Conservation (phyloP, 2,888 invertebrate species). For the Hyposoter dolosus region DNA sequence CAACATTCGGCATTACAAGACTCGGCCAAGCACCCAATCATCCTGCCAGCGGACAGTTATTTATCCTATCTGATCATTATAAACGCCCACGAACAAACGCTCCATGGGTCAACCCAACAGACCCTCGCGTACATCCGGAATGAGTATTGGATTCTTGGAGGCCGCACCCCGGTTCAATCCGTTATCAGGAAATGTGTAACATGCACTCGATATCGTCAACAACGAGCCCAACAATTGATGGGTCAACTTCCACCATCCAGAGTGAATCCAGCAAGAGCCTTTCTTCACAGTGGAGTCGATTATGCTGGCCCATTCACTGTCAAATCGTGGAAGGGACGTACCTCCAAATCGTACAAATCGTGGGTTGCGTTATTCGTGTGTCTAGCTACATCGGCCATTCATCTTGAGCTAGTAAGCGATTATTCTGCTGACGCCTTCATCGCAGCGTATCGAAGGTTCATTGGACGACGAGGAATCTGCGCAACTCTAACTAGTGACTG, state of each 20-base stretch:
- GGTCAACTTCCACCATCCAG: neutral
- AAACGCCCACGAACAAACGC: neutral
- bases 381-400: slow-evolving; percentile 9
- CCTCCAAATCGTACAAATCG: slow-evolving; percentile 2
- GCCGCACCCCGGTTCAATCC: neutral
- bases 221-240: neutral
- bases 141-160: neutral
- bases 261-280: neutral
- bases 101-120: neutral
- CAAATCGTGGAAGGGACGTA: slow-evolving; percentile 2
- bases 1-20: neutral
- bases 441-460: slow-evolving; percentile 17
- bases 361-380: slow-evolving; percentile 22
- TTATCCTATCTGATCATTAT: slow-evolving; percentile 11
- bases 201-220: neutral
- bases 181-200: slow-evolving; percentile 11
- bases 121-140: neutral
- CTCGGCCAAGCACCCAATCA: neutral
- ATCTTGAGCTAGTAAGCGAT: slow-evolving; percentile 20
- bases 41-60: no score
- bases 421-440: slow-evolving; percentile 16
- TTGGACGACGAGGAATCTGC: slow-evolving; percentile 18
- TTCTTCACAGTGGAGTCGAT: slow-evolving; percentile 13
- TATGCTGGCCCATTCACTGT: slow-evolving; percentile 15
- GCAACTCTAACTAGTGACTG: slow-evolving; percentile 4